phyloP scores from a whole-genome alignment of 2,113 vertebrate genomes.

The Nansenia antarctica region DNA sequence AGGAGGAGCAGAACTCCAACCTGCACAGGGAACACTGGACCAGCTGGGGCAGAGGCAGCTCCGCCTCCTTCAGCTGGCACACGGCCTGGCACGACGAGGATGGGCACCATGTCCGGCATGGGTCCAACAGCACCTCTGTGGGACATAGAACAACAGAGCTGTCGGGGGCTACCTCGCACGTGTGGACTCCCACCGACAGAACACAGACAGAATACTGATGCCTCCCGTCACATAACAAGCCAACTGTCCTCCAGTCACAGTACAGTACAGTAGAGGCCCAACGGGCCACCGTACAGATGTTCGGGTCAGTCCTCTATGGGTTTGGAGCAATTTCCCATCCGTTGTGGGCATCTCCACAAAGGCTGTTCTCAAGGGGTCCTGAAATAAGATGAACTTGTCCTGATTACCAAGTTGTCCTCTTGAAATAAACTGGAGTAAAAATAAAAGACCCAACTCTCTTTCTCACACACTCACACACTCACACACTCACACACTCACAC shows the following conservation, averaged over 20 bases:
- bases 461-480: too few species aligned
- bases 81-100: constrained; percentile 85
- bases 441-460: too few species aligned
- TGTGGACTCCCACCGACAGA: background rate
- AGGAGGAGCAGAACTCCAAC: constrained; percentile 84
- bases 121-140: constrained; percentile 86
- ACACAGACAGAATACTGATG: background rate
- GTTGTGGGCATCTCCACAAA: background rate
- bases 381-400: background rate
- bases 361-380: background rate
- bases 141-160: background rate
- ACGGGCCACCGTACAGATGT: too few species aligned
- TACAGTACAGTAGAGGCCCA: too few species aligned
- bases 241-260: background rate
- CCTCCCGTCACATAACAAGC: background rate
- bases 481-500: too few species aligned
- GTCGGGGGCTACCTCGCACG: background rate
- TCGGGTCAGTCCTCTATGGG: too few species aligned
- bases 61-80: constrained; percentile 81
- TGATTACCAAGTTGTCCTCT: background rate
- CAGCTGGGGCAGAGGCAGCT: constrained; percentile 74
- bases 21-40: constrained; percentile 81
- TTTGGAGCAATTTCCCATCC: background rate
- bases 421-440: background rate
- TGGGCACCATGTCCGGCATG: constrained; percentile 87